These are phyloP conservation scores for Drosophila peninsularis DNA, from an alignment of 2,888 invertebrate species.

Conservation along the genomic window DNA sequence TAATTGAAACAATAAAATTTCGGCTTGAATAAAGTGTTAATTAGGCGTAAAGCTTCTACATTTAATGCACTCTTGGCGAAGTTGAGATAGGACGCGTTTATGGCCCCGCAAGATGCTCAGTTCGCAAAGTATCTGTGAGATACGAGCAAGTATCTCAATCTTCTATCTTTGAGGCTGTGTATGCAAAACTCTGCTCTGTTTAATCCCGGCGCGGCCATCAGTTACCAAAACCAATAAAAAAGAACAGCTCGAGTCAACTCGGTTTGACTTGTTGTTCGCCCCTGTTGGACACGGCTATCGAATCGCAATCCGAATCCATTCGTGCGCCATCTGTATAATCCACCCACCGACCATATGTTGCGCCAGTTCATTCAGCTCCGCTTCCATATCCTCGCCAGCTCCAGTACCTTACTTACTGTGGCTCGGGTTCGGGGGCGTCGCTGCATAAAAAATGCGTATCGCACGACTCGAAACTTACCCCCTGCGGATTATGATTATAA, in stretches of 20 bases:
- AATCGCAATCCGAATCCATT: slow-evolving; percentile 60
- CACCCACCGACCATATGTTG: slow-evolving; percentile 83
- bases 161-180: slow-evolving; percentile 4
- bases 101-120: slow-evolving; percentile 66
- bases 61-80: slow-evolving; percentile 62
- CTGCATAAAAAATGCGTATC: slow-evolving; percentile 69
- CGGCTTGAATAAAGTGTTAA: slow-evolving; percentile 73
- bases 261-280: slow-evolving; percentile 50
- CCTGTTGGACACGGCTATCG: slow-evolving; percentile 57
- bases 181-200: slow-evolving; percentile 32
- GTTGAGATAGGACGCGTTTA: slow-evolving; percentile 68
- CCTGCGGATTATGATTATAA: slow-evolving; percentile 83
- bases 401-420: slow-evolving; percentile 33
- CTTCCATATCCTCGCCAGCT: slow-evolving; percentile 13
- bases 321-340: slow-evolving; percentile 79
- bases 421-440: slow-evolving; percentile 34
- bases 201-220: slow-evolving; percentile 56
- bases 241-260: slow-evolving; percentile 58
- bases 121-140: slow-evolving; percentile 58
- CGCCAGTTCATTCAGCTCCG: slow-evolving; percentile 58
- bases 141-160: slow-evolving; percentile 34
- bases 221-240: slow-evolving; percentile 71
- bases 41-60: slow-evolving; percentile 70
- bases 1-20: slow-evolving; percentile 76
- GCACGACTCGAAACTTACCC: slow-evolving; percentile 82